A percentile compares a stretch with the other conserved stretches of the same genome.
phyloP scores from a whole-genome alignment of 1,140 invertebrate species.

The Pollicipes pollicipes region DNA sequence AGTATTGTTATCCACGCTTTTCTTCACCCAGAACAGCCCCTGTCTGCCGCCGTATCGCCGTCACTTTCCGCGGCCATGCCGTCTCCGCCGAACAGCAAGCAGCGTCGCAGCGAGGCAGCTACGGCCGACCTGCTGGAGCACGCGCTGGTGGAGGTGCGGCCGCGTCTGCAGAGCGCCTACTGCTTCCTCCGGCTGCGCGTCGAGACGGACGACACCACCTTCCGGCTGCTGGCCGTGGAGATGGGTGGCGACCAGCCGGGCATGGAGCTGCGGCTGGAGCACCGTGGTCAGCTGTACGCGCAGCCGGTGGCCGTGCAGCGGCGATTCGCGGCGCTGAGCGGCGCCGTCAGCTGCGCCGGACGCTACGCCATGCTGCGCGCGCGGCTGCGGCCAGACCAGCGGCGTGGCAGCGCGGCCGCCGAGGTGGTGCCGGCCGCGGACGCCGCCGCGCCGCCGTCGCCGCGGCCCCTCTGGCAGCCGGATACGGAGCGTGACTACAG shows the following conservation, averaged over 20 bases:
- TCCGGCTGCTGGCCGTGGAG: background rate
- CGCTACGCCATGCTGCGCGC: background rate
- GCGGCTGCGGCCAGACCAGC: background rate
- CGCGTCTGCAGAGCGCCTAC: background rate
- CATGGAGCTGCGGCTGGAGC: background rate
- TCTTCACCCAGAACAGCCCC: too few species aligned
- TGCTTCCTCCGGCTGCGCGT: background rate
- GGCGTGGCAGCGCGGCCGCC: background rate
- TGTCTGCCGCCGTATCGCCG: too few species aligned
- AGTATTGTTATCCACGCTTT: too few species aligned
- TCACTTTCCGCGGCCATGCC: too few species aligned
- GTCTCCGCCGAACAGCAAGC: background rate
- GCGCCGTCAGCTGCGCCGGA: background rate
- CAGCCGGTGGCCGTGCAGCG: background rate
- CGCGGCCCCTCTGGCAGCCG: background rate
- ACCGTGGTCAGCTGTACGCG: background rate
- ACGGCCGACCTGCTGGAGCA: background rate
- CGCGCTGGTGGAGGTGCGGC: background rate
- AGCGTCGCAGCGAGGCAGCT: background rate
- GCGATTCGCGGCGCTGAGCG: background rate
- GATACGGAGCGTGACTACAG: background rate
- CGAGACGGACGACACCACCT: background rate
- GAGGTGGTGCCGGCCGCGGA: background rate
- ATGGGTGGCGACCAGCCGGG: background rate
- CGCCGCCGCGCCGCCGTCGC: too few species aligned